phyloP scores from a whole-genome alignment of 2,113 vertebrate genomes.

The Scatophagus argus region DNA sequence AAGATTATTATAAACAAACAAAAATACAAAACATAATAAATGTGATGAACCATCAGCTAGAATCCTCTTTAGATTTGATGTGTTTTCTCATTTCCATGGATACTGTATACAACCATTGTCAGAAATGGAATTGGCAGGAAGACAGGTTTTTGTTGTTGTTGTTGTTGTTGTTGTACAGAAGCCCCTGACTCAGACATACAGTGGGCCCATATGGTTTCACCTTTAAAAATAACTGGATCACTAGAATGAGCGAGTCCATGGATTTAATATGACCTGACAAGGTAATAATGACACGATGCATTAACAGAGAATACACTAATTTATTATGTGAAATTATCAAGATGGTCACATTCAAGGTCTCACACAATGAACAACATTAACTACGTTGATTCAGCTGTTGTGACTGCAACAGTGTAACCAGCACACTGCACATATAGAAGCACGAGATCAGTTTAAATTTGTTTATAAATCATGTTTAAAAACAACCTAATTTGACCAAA shows the following conservation, averaged over 20 bases:
- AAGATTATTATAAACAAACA: too few relatives aligned
- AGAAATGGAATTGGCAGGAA: not conserved
- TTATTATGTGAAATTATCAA: not conserved
- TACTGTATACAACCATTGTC: slow-evolving; percentile 22
- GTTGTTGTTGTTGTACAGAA: slow-evolving; percentile 1
- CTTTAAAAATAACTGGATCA: not conserved
- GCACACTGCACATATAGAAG: too few relatives aligned
- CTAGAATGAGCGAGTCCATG: not conserved
- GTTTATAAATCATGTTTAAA: too few relatives aligned
- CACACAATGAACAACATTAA: not conserved
- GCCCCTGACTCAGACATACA: not conserved
- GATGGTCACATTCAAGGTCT: not conserved
- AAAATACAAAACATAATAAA: too few relatives aligned
- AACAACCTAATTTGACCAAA: too few relatives aligned
- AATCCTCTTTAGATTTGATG: slow-evolving; percentile 28
- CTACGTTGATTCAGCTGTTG: not conserved
- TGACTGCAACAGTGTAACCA: not conserved
- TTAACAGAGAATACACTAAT: not conserved
- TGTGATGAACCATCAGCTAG: too few relatives aligned
- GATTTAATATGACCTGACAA: too few relatives aligned
- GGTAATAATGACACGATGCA: too few relatives aligned
- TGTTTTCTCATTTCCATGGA: slow-evolving; percentile 56
- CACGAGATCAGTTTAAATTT: too few relatives aligned
- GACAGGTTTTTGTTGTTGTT: slow-evolving; percentile 12
- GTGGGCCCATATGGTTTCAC: not conserved